Evolutionary conservation across 2,888 invertebrate species (phyloP), one percentile per base, ranked within the genome.

Genomic region (Cetonia aurata): DNA sequence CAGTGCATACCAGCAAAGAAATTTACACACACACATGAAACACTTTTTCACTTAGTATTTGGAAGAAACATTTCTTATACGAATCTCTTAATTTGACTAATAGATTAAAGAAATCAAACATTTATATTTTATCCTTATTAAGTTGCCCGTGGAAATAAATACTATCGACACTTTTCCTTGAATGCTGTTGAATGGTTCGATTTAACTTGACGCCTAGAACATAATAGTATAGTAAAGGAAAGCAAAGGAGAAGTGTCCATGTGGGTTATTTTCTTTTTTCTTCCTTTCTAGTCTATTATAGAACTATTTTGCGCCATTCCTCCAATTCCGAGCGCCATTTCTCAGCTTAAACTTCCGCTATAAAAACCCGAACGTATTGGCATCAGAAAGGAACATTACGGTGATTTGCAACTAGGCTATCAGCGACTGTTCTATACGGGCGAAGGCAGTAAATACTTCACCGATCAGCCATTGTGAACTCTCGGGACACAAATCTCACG

Each of bases 391-490:
- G 80, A 79, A 79, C 80, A 80, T 80, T 80, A 80, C 78, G 74
- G 81, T 81, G 82, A 82, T 82, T 82, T 82, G 82, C 81, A 81
- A 81, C 81, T 79, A 77, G 73, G 73, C 72, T 73, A 74, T 74
- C 74, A 72, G 73, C 71, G 73, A 77, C 77, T 77, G 78, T 77
- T 80, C 79, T 79, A 80, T 80, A 80, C 80, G 79, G 79, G 79
- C 80, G 79, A 77, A 73, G 78, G 81, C 81, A 80, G 81, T 83
- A 83, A 83, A 84, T 84, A 83, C 83, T 82, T 83, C 83, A 83
- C 79, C 82, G 82, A 83, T 84, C 83, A 83, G 80, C 81, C 82
- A 82, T 82, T 82, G 84, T 82, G 82, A 82, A 82, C 82, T 81
- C 81, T 73, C 75, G 79, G 80, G 81, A 82, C 82, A 83, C 84